These are phyloP conservation scores for Myoxocephalus aenaeus DNA, from an alignment of 2,797 vertebrate genomes.

Conservation along the genomic window DNA sequence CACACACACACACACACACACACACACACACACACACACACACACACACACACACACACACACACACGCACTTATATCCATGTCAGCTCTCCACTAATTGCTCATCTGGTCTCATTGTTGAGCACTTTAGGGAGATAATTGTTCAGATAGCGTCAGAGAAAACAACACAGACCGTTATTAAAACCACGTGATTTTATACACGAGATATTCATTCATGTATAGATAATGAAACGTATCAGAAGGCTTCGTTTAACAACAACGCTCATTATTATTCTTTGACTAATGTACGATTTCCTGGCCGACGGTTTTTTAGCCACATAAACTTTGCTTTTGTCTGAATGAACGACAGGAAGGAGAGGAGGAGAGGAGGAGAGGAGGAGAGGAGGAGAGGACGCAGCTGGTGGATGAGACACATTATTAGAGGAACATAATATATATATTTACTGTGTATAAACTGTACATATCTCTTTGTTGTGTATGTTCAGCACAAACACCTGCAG, in stretches of 20 bases:
- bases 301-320: constrained; percentile 9
- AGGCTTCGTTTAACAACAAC: not conserved
- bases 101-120: constrained; percentile 40
- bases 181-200: not conserved
- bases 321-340: constrained; percentile 31
- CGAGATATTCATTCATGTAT: not conserved
- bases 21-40: constrained; percentile 26
- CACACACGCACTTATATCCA: constrained; percentile 29
- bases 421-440: constrained; percentile 30
- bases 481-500: constrained; percentile 25
- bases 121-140: constrained; percentile 2
- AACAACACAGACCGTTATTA: not conserved
- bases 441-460: not conserved
- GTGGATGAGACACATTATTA: constrained; percentile 46
- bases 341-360: constrained; percentile 61
- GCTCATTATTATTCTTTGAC: not conserved
- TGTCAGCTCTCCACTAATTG: constrained; percentile 33
- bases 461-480: constrained; percentile 20
- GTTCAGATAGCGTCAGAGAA: constrained; percentile 8
- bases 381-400: constrained; percentile 63
- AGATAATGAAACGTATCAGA: not conserved
- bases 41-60: constrained; percentile 28
- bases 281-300: constrained; percentile 12
- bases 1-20: constrained; percentile 21
- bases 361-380: constrained; percentile 54